Evolutionary conservation across 1,140 invertebrate species (phyloP).

Genomic region (Pinna nobilis): DNA sequence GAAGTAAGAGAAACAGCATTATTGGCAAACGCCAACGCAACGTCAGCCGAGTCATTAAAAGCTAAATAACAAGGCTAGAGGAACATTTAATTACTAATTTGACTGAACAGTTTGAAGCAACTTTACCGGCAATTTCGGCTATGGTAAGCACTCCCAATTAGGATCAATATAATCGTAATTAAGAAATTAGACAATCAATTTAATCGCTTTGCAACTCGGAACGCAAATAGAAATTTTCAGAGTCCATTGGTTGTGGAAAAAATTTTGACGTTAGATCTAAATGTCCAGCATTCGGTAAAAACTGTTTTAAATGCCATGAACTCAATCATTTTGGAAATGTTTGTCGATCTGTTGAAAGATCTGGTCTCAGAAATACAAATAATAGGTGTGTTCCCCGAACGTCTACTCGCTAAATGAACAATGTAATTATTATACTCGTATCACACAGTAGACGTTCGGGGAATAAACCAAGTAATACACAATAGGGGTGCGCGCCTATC

Average conservation of each 20-base stretch:
- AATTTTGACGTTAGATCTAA: background rate
- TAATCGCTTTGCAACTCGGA: too few relatives aligned
- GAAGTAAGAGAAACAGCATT: conserved; percentile 4
- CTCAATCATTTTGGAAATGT: background rate
- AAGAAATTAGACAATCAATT: background rate
- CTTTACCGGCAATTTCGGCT: background rate
- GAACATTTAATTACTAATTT: background rate
- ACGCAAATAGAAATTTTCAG: background rate
- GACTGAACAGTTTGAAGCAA: background rate
- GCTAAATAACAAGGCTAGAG: too few relatives aligned
- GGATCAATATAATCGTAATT: background rate
- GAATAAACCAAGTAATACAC: background rate
- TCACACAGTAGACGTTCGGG: too few relatives aligned
- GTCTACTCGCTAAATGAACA: too few relatives aligned
- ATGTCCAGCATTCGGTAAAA: background rate
- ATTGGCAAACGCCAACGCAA: too few relatives aligned
- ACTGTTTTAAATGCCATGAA: background rate
- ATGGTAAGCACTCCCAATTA: background rate
- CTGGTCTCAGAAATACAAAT: too few relatives aligned
- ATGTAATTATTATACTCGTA: too few relatives aligned
- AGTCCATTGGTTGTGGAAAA: background rate
- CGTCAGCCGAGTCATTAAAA: too few relatives aligned
- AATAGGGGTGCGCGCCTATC: conserved; percentile 30
- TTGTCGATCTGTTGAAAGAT: background rate
- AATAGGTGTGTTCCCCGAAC: too few relatives aligned